Conservation (phyloP, 2,113 vertebrate genomes). For the Crotalus horridus region DNA sequence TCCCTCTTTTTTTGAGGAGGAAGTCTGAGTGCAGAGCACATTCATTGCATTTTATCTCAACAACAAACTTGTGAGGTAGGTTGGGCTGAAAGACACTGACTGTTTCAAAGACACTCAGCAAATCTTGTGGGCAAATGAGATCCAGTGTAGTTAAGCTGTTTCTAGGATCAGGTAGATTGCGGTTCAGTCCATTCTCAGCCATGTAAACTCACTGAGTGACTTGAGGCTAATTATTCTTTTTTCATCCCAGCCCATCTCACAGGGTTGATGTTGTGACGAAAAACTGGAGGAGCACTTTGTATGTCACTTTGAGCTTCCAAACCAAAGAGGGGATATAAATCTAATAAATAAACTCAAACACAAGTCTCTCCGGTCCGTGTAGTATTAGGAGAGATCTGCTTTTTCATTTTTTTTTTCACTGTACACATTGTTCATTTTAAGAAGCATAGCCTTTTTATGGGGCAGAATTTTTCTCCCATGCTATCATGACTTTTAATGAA, state of each 20-base stretch:
- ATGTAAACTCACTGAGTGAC: neutral
- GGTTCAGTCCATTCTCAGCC: neutral
- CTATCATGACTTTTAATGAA: slow-evolving; percentile 22
- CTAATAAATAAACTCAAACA: neutral
- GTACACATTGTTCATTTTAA: slow-evolving; percentile 13
- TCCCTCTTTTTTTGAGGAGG: neutral
- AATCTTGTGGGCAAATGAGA: neutral
- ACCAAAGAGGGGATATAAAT: neutral
- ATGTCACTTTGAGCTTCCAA: neutral
- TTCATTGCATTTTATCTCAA: neutral
- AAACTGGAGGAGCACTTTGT: neutral
- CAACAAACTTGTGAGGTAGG: neutral
- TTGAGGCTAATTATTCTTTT: neutral
- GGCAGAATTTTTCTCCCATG: neutral
- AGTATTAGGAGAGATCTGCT: neutral
- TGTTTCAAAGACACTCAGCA: neutral
- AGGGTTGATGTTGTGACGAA: neutral
- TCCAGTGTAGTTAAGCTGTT: neutral
- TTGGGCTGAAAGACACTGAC: neutral
- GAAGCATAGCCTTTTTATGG: neutral
- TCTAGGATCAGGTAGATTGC: neutral
- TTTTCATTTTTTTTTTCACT: neutral
- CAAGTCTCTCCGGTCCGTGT: neutral
- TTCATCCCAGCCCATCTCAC: neutral
- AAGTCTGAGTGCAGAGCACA: neutral